phyloP scores from a whole-genome alignment of 1,140 invertebrate species.

The Goniozus legneri region DNA sequence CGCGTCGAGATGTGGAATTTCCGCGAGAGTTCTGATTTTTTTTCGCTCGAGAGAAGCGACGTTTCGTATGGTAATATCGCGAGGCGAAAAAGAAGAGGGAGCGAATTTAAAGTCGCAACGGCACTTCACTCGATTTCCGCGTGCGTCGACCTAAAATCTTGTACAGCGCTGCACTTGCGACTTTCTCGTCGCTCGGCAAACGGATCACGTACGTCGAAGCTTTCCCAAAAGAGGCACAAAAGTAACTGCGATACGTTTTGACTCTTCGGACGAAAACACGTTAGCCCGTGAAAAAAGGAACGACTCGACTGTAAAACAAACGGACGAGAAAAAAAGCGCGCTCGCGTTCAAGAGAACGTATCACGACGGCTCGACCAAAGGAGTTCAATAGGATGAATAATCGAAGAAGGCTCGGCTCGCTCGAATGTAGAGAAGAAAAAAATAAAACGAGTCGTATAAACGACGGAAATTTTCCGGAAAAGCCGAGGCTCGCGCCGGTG shows the following conservation, averaged over 20 bases:
- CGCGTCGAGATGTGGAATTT: too few species aligned
- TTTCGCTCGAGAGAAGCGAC: too few species aligned
- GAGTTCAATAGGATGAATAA: too few species aligned
- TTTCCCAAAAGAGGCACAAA: conserved; percentile 17
- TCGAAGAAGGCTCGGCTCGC: too few species aligned
- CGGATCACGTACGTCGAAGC: conserved; percentile 19
- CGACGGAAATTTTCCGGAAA: too few species aligned
- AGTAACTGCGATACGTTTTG: background rate
- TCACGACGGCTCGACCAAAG: too few species aligned
- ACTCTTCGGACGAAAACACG: background rate
- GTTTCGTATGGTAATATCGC: too few species aligned
- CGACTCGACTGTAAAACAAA: background rate
- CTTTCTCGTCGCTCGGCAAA: conserved; percentile 17
- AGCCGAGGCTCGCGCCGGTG: too few species aligned
- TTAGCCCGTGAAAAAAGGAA: background rate
- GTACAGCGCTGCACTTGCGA: conserved; percentile 1
- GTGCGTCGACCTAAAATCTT: conserved; percentile 14
- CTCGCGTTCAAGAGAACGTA: background rate
- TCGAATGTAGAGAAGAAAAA: too few species aligned
- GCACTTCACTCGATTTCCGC: conserved; percentile 1
- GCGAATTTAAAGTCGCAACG: conserved; percentile 3
- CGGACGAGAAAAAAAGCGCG: too few species aligned
- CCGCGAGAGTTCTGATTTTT: too few species aligned
- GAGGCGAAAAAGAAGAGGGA: background rate
- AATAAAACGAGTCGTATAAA: too few species aligned